Base-by-base conservation (phyloP, 1,140 invertebrate genomes). In the Panonychus citri region DNA sequence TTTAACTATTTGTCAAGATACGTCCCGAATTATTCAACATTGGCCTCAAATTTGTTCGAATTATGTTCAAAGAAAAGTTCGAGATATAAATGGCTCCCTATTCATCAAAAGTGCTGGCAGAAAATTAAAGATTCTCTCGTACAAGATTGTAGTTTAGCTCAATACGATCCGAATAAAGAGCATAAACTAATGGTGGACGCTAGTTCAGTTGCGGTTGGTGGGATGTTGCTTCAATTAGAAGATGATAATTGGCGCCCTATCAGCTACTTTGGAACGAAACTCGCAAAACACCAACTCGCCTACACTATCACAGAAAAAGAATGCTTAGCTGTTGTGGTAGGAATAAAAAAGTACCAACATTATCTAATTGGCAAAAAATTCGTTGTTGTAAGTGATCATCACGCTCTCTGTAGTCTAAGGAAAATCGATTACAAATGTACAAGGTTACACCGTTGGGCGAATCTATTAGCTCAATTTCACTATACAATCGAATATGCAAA, bases 341-440 rank as follows among this genome's bases (percentile, higher is more conserved):
- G 66, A 0, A 61, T 75, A 2, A 57, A 70, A 50, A 64, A 73
- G 48, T 75, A 75, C 57, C 48, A 68, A 57, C 59, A 67, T 27
- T 76, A 73, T 63, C 59, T 77, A 3, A 70, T 68, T 54, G 70
- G 69, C n/a, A 64, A 28, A 10, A 65, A 71, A 52, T 77, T 76
- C 59, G 69, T 59, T 26, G 65, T 77, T 1, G 55, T 70, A 12
- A 76, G 71, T 1, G 73, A 77, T 59, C 71, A 77, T 60, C 64
- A 65, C 62, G 69, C 72, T 0, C 58, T 76, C 5, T 57, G 59
- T 27, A 76, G 69, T 68, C 62, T 76, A 10, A 60, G 65, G 30
- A 64, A 65, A 2, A 61, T 72, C 3, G 69, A 67, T 59, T 67
- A 72, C 55, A 65, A 69, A 3, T 62, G 59, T 1, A 68, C 67